A percentile compares a stretch with the other conserved stretches of the same genome.
Conservation (phyloP, 2,888 invertebrate genomes). For the Drosophila anomelani region DNA sequence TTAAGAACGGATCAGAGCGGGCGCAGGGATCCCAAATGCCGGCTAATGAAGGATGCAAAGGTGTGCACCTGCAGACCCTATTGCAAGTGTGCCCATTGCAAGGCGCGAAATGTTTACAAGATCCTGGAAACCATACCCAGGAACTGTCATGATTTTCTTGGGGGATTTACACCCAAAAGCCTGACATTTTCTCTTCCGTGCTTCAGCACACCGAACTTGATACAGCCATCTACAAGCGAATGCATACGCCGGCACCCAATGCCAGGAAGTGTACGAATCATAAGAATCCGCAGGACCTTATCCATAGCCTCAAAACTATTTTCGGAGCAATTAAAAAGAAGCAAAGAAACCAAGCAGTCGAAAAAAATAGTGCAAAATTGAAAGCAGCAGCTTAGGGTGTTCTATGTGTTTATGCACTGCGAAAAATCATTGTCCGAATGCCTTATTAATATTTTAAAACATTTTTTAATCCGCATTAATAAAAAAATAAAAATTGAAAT, state of each 20-base stretch:
- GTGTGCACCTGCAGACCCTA: constrained; percentile 1
- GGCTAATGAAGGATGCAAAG: neutral
- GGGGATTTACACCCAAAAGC: constrained; percentile 10
- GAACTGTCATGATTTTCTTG: constrained; percentile 26
- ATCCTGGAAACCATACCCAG: constrained; percentile 11
- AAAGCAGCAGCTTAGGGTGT: neutral
- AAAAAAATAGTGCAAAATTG: neutral
- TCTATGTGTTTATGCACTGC: neutral
- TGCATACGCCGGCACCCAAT: constrained; percentile 48
- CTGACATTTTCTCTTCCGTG: constrained; percentile 4
- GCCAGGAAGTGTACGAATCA: constrained; percentile 47
- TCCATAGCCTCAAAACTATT: constrained; percentile 38
- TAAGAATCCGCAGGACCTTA: constrained; percentile 55
- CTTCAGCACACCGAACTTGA: constrained; percentile 44
- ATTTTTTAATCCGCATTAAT: too few species aligned
- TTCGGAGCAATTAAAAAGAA: constrained; percentile 4
- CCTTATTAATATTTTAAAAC: neutral
- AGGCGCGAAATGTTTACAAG: neutral
- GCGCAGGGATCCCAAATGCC: neutral
- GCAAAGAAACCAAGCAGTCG: neutral
- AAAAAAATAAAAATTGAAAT: neutral
- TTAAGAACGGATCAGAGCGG: neutral
- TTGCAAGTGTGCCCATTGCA: neutral
- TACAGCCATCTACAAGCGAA: constrained; percentile 20
- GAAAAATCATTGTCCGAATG: neutral